Conservation (phyloP, 1,140 invertebrate genomes). For the Drosophila ficusphila region DNA sequence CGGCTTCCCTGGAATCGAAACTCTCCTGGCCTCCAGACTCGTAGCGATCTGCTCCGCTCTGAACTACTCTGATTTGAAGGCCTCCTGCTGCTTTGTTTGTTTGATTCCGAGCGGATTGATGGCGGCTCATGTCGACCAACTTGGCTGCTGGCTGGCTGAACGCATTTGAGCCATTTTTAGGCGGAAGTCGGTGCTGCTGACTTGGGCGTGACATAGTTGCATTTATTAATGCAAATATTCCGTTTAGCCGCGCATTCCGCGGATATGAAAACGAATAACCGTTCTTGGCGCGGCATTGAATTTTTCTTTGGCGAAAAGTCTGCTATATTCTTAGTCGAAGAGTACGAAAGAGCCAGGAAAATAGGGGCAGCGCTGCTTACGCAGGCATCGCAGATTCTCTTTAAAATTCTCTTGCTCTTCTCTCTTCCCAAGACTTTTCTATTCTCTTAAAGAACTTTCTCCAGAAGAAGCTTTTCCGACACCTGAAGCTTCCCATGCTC, state of each 20-base stretch:
- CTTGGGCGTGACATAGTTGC: slow-evolving; percentile 78
- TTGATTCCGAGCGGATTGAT: slow-evolving; percentile 59
- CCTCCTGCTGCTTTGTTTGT: slow-evolving; percentile 65
- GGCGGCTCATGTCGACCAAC: slow-evolving; percentile 52
- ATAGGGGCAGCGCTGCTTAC: slow-evolving; percentile 7
- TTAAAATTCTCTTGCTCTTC: slow-evolving; percentile 1
- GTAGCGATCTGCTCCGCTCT: slow-evolving; percentile 10
- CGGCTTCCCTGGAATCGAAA: slow-evolving; percentile 17
- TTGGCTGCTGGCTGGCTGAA: slow-evolving; percentile 35
- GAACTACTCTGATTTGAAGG: slow-evolving; percentile 31
- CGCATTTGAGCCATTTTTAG: slow-evolving; percentile 70
- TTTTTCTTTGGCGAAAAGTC: slow-evolving; percentile 20
- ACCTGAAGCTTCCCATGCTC: slow-evolving; percentile 28
- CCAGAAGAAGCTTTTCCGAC: slow-evolving; percentile 48
- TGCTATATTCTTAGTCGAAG: slow-evolving; percentile 3
- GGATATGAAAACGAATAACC: slow-evolving; percentile 72
- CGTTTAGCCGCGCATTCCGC: slow-evolving; percentile 60
- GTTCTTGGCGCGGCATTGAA: slow-evolving; percentile 44
- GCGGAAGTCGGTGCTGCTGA: slow-evolving; percentile 49
- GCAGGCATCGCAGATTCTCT: not conserved
- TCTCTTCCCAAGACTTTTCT: slow-evolving; percentile 30
- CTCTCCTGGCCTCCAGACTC: slow-evolving; percentile 1
- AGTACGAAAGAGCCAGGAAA: slow-evolving; percentile 8
- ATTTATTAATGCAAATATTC: slow-evolving; percentile 80
- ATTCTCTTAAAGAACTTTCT: slow-evolving; percentile 35